phyloP scores from a whole-genome alignment of 2,888 invertebrate genomes.

The Euzophera pinguis region DNA sequence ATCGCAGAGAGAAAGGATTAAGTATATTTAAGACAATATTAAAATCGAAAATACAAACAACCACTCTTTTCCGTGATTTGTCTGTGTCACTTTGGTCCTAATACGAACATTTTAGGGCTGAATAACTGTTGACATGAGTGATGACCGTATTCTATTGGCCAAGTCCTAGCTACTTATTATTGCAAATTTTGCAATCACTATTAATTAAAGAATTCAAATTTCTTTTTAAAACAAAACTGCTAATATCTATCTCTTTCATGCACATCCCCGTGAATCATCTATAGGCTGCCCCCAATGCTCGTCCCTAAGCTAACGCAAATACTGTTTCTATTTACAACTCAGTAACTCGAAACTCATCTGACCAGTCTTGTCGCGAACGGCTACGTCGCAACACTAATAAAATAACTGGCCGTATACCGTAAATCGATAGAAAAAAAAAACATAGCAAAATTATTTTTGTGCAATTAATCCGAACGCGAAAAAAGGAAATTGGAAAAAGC shows the following conservation, averaged over 20 bases:
- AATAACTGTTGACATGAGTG: too few species aligned
- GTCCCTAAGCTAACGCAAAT: slow-evolving; percentile 17
- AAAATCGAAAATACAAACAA: too few species aligned
- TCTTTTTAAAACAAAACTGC: too few species aligned
- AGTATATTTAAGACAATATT: too few species aligned
- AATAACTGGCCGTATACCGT: slow-evolving; percentile 17
- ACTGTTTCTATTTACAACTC: slow-evolving; percentile 27
- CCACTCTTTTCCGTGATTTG: too few species aligned
- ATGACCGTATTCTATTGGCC: too few species aligned
- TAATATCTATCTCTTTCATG: background rate
- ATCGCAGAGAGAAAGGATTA: too few species aligned
- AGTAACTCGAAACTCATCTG: slow-evolving; percentile 25
- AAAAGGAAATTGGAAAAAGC: slow-evolving; percentile 19
- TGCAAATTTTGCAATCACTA: too few species aligned
- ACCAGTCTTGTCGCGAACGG: slow-evolving; percentile 24
- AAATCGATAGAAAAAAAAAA: slow-evolving; percentile 11
- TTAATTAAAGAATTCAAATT: too few species aligned
- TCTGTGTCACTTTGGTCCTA: too few species aligned
- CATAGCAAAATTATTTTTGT: slow-evolving; percentile 4
- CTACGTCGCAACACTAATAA: slow-evolving; percentile 19
- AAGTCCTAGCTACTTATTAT: too few species aligned
- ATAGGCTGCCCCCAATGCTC: slow-evolving; percentile 19
- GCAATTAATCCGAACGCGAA: slow-evolving; percentile 12
- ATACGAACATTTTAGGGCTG: too few species aligned
- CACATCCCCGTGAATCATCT: slow-evolving; percentile 19